Conservation (phyloP, 2,888 invertebrate genomes). For the Zele albiditarsus region DNA sequence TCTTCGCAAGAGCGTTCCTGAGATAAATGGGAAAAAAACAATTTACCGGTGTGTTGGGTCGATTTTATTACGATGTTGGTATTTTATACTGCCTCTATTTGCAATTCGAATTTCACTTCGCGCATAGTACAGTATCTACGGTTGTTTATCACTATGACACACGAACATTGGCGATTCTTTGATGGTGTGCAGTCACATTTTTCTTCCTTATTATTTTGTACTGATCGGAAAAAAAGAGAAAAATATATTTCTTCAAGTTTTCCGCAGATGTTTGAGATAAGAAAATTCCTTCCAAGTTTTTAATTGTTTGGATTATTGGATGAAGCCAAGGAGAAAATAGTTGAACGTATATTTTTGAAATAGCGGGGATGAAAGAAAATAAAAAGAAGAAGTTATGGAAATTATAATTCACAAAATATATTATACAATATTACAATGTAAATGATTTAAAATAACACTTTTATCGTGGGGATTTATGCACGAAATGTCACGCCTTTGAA, state of each 20-base stretch:
- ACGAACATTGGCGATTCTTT: conserved; percentile 23
- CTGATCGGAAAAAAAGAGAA: not conserved
- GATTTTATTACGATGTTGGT: conserved; percentile 26
- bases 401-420: conserved; percentile 10
- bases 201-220: not conserved
- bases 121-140: conserved; percentile 4
- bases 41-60: conserved; percentile 48
- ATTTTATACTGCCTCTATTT: conserved; percentile 41
- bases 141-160: conserved; percentile 5
- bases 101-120: conserved; percentile 47
- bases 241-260: not conserved
- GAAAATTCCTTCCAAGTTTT: not conserved
- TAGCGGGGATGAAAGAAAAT: not conserved
- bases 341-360: not conserved
- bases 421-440: not conserved
- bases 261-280: not conserved
- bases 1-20: conserved; percentile 38
- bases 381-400: not conserved
- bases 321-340: not conserved
- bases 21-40: conserved; percentile 55
- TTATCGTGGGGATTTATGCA: conserved; percentile 18
- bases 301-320: not conserved
- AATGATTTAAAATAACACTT: conserved; percentile 16
- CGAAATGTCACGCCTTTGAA: conserved; percentile 9
- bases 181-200: conserved; percentile 21